Evolutionary conservation across 2,888 invertebrate genomes (phyloP).

Genomic region (Stenchaetothrips biformis): DNA sequence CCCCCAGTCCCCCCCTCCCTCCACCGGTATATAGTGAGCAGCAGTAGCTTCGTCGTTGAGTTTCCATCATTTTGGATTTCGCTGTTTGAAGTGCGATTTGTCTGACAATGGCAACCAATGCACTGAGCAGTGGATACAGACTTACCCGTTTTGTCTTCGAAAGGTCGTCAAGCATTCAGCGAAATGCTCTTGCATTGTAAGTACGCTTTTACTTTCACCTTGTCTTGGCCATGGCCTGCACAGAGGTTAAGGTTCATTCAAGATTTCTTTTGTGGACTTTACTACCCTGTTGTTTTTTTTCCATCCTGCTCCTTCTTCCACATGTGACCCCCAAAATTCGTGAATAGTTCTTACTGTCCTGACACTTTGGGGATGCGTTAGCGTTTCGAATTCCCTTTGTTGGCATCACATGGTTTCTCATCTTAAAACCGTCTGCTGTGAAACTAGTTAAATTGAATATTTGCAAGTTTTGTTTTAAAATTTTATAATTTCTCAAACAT

Average conservation of each 20-base stretch:
- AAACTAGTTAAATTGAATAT: too few species aligned
- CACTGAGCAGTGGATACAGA: neutral
- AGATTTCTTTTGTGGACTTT: neutral
- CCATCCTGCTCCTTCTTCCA: too few species aligned
- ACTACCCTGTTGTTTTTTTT: neutral
- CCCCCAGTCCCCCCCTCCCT: neutral
- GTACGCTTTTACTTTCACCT: neutral
- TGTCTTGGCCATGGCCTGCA: neutral
- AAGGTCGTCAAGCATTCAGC: neutral
- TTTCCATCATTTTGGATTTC: too few species aligned
- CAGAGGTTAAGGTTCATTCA: neutral
- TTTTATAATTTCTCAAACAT: neutral
- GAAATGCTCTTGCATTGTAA: neutral
- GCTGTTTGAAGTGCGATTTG: neutral
- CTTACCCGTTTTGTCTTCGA: neutral
- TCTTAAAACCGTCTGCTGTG: too few species aligned
- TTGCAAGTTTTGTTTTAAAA: too few species aligned
- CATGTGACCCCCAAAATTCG: too few species aligned
- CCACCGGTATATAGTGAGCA: neutral
- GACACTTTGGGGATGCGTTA: too few species aligned
- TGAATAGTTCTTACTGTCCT: too few species aligned
- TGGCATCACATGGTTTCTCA: too few species aligned
- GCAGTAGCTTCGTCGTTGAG: neutral
- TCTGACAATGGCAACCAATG: neutral
- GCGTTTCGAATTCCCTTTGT: too few species aligned